A percentile compares a stretch with the other conserved stretches of the same genome.
phyloP scores from a whole-genome alignment of 2,797 vertebrate genomes.

The Propithecus perrieri region DNA sequence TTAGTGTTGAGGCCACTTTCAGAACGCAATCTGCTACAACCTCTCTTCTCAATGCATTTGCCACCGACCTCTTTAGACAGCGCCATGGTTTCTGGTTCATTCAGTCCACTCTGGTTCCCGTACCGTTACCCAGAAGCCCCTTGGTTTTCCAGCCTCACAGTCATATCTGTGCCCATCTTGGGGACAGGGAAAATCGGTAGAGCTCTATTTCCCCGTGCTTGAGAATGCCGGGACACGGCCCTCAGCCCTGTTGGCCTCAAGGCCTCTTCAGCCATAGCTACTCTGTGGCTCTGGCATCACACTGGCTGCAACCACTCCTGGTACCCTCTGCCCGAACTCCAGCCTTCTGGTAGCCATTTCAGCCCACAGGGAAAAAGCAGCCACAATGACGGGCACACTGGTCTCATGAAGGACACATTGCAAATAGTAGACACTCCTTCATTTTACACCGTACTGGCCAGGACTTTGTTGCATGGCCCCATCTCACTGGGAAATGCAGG shows the following conservation, averaged over 20 bases:
- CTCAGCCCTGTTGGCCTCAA: neutral
- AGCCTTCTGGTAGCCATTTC: neutral
- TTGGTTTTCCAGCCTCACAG: neutral
- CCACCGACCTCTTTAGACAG: neutral
- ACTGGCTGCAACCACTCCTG: neutral
- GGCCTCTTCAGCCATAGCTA: neutral
- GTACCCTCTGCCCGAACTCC: neutral
- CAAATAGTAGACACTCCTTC: neutral
- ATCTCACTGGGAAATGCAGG: neutral
- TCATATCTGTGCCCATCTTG: neutral
- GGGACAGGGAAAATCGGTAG: neutral
- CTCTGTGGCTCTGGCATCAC: neutral
- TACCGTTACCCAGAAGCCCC: neutral
- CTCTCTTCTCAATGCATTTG: neutral
- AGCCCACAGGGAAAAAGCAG: neutral
- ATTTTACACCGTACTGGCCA: neutral
- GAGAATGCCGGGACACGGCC: neutral
- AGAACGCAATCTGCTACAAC: neutral
- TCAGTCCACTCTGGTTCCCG: neutral
- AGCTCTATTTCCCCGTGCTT: neutral
- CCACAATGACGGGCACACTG: neutral
- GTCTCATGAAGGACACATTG: neutral
- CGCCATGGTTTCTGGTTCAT: neutral
- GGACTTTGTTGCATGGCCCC: neutral
- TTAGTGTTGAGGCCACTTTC: neutral